A percentile compares a stretch with the other conserved stretches of the same genome.
These are phyloP conservation scores for Nannobrachium achirus DNA, from an alignment of 2,113 vertebrate species.

Conservation along the genomic window DNA sequence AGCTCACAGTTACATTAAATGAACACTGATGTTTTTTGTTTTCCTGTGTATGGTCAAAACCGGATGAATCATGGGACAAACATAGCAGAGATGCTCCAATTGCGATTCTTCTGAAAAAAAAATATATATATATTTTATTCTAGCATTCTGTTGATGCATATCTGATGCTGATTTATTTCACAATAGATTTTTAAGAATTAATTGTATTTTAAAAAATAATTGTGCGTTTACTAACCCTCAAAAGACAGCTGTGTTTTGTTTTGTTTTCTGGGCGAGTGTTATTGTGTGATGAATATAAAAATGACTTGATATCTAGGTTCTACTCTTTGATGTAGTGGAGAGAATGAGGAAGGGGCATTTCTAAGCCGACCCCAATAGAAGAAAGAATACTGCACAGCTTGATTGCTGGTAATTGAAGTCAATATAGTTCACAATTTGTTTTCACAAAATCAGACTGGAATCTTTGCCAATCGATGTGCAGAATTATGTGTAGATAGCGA, in stretches of 20 bases:
- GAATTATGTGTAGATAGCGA: conserved; percentile 29
- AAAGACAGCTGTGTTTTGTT: neutral
- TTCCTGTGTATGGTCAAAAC: conserved; percentile 21
- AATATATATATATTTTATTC: conserved; percentile 14
- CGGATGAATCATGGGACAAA: conserved; percentile 40
- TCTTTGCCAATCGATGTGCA: conserved; percentile 24
- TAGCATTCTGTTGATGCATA: neutral
- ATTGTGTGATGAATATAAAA: conserved; percentile 42
- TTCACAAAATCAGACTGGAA: conserved; percentile 27
- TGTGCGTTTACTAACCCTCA: conserved; percentile 49
- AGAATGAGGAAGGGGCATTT: conserved; percentile 42
- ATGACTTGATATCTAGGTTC: conserved; percentile 27
- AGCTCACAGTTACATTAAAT: too few relatives aligned
- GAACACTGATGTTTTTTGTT: too few relatives aligned
- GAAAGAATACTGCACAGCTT: conserved; percentile 35
- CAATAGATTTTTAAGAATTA: conserved; percentile 35
- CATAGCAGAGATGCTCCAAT: conserved; percentile 46
- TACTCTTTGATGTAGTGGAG: conserved; percentile 42
- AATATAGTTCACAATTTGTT: conserved; percentile 37
- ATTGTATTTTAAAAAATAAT: conserved; percentile 49
- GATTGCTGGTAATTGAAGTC: conserved; percentile 14
- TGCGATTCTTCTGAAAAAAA: conserved; percentile 30
- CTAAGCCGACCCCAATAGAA: conserved; percentile 34
- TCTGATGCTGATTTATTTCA: conserved; percentile 39
- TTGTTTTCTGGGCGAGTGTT: conserved; percentile 22